Conservation (phyloP, 2,797 vertebrate genomes). For the Notamacropus eugenii region DNA sequence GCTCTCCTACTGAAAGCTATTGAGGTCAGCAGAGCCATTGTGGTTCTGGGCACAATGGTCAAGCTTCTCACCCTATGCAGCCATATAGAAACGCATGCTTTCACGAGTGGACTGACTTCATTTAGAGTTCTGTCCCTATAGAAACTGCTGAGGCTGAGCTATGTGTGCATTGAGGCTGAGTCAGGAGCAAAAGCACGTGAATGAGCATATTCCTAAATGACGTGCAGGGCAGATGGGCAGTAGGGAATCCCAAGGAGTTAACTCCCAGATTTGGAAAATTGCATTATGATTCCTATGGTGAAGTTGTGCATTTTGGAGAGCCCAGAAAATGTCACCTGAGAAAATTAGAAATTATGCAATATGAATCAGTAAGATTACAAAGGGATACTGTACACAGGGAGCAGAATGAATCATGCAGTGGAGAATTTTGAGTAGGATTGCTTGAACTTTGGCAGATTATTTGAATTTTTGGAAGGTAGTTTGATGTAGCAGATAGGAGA, state of each 20-base stretch:
- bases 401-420: neutral
- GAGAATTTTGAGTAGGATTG: neutral
- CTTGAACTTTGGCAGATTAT: neutral
- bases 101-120: neutral
- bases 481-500: neutral
- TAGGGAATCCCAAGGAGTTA: slow-evolving; percentile 21
- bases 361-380: neutral
- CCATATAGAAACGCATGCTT: slow-evolving; percentile 52
- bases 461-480: neutral
- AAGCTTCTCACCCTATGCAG: slow-evolving; percentile 57
- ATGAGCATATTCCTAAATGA: slow-evolving; percentile 36
- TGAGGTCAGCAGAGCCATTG: slow-evolving; percentile 74
- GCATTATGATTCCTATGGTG: neutral
- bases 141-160: slow-evolving; percentile 70
- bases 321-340: neutral
- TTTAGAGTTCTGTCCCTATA: slow-evolving; percentile 54
- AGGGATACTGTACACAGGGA: neutral
- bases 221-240: neutral
- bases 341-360: neutral
- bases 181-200: neutral
- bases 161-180: slow-evolving; percentile 13
- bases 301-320: neutral
- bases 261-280: neutral
- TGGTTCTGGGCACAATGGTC: slow-evolving; percentile 70
- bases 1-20: slow-evolving; percentile 60